These are phyloP conservation scores for Folsomia manolachei DNA, from an alignment of 2,888 invertebrate species.

Conservation along the genomic window DNA sequence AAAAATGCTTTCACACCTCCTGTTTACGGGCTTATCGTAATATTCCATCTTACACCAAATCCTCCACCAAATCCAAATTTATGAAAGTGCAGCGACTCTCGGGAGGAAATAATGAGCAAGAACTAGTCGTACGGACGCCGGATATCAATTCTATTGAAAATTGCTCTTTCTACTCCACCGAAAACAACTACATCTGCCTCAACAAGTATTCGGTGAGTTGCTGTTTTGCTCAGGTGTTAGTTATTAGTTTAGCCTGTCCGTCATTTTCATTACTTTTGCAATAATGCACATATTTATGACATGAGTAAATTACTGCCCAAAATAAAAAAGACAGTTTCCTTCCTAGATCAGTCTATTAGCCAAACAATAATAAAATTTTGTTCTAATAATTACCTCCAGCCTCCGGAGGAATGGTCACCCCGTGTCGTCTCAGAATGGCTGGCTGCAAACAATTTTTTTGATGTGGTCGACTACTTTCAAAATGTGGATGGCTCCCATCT, in stretches of 20 bases:
- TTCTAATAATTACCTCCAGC: conserved; percentile 57
- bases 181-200: conserved; percentile 13
- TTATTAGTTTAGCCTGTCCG: too few relatives aligned
- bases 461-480: conserved; percentile 69
- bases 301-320: not conserved
- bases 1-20: conserved; percentile 43
- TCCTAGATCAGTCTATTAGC: too few relatives aligned
- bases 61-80: conserved; percentile 14
- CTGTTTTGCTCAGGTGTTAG: too few relatives aligned
- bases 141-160: conserved; percentile 36
- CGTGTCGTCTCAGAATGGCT: conserved; percentile 72
- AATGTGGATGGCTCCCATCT: conserved; percentile 69
- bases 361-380: too few relatives aligned
- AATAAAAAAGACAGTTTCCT: not conserved
- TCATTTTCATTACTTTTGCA: too few relatives aligned
- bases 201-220: not conserved
- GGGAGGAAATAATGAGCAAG: conserved; percentile 25
- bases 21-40: conserved; percentile 38
- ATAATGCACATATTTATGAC: too few relatives aligned
- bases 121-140: conserved; percentile 27
- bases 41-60: conserved; percentile 25
- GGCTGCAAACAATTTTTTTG: conserved; percentile 69
- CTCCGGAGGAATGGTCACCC: conserved; percentile 67
- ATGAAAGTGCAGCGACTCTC: conserved; percentile 24
- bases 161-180: conserved; percentile 35